Evolutionary conservation across 1,140 invertebrate species (phyloP).

Genomic region (Sitophilus oryzae): DNA sequence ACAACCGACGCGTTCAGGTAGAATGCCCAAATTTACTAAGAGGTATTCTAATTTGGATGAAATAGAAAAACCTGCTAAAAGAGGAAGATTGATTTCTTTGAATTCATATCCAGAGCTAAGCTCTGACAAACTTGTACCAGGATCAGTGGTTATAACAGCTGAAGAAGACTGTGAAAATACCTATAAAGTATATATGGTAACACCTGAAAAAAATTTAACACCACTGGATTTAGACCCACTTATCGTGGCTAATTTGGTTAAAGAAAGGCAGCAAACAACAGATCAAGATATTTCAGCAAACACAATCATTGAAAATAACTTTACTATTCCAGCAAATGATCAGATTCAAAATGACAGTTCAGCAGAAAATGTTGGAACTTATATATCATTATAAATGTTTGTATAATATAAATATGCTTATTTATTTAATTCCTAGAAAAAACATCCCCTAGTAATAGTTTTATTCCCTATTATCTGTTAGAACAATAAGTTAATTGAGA

Average conservation of each 20-base stretch:
- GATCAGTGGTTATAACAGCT: slow-evolving; percentile 44
- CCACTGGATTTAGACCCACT: slow-evolving; percentile 43
- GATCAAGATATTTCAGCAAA: not conserved
- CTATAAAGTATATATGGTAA: slow-evolving; percentile 47
- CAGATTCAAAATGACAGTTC: too few species aligned
- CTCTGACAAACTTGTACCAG: slow-evolving; percentile 23
- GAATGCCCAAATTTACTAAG: slow-evolving; percentile 29
- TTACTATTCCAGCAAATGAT: slow-evolving; percentile 2
- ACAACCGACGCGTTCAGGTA: slow-evolving; percentile 31
- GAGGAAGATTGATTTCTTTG: not conserved
- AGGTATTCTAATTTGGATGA: slow-evolving; percentile 1
- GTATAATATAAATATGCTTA: too few species aligned
- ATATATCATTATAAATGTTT: too few species aligned
- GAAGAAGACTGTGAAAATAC: slow-evolving; percentile 39
- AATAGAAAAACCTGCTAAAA: not conserved
- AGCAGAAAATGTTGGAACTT: too few species aligned
- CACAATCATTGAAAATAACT: not conserved
- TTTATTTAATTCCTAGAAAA: too few species aligned
- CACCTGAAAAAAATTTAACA: slow-evolving; percentile 39
- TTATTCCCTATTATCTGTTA: too few species aligned
- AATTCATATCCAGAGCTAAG: not conserved
- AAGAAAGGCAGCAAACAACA: slow-evolving; percentile 4
- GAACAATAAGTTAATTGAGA: too few species aligned
- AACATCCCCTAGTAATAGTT: too few species aligned
- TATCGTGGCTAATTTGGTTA: slow-evolving; percentile 35